Evolutionary conservation across 2,113 vertebrate genomes (phyloP).

Genomic region (Laticauda colubrina): DNA sequence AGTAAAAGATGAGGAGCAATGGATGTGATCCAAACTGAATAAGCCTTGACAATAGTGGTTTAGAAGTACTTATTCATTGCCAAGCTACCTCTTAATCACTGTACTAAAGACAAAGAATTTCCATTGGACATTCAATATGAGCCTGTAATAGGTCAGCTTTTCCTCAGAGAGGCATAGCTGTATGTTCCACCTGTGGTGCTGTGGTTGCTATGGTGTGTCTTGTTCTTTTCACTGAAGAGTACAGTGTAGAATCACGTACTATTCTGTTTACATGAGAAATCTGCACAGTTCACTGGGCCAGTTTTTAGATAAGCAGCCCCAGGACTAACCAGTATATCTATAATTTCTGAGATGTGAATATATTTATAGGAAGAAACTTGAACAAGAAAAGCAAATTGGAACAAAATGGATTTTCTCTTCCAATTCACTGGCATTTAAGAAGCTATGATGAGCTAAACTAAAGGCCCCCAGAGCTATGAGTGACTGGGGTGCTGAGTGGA

Average conservation of each 20-base stretch:
- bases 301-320: slow-evolving; percentile 5
- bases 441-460: not conserved
- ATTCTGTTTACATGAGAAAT: slow-evolving; percentile 9
- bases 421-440: not conserved
- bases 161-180: not conserved
- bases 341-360: not conserved
- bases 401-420: not conserved
- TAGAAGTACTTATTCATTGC: not conserved
- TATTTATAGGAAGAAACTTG: not conserved
- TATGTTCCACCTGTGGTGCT: not conserved
- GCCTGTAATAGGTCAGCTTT: not conserved
- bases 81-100: not conserved
- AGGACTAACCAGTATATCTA: not conserved
- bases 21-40: not conserved
- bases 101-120: not conserved
- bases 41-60: not conserved
- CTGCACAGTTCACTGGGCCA: not conserved
- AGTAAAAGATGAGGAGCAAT: not conserved
- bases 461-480: not conserved
- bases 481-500: not conserved
- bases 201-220: not conserved
- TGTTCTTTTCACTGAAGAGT: slow-evolving; percentile 8
- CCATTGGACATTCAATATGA: slow-evolving; percentile 8
- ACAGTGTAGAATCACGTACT: not conserved
- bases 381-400: not conserved